Evolutionary conservation across 2,888 invertebrate species (phyloP).

Genomic region (Leucoma salicis): DNA sequence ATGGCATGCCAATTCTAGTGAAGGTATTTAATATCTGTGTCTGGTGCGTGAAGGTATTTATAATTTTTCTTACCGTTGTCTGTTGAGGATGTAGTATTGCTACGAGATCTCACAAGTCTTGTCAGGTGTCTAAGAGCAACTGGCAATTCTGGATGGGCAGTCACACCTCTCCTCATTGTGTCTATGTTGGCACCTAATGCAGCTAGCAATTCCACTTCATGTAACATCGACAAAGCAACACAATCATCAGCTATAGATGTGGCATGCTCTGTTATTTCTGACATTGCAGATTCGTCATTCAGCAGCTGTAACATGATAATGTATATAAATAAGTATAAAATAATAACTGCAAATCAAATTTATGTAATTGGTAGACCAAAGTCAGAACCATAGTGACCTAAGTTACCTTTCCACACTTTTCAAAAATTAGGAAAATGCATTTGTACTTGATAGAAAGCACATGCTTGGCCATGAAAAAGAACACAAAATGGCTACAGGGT

Average conservation of each 20-base stretch:
- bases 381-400: no score
- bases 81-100: constrained; percentile 39
- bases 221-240: constrained; percentile 87
- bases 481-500: no score
- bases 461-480: no score
- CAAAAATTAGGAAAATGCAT: no score
- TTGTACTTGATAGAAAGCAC: no score
- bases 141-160: constrained; percentile 86
- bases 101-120: constrained; percentile 73
- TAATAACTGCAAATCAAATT: no score
- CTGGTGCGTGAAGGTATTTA: no score
- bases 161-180: constrained; percentile 85
- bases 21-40: no score
- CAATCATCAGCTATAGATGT: constrained; percentile 88
- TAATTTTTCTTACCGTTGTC: constrained; percentile 62
- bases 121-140: constrained; percentile 86
- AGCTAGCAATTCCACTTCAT: constrained; percentile 88
- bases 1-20: no score
- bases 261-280: constrained; percentile 86
- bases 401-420: no score
- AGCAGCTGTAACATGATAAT: constrained; percentile 49
- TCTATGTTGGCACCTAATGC: constrained; percentile 85
- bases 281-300: constrained; percentile 76
- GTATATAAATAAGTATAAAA: no score
- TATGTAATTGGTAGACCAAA: no score